Base-by-base conservation (phyloP, 2,888 invertebrate genomes). In the Drosophila meridionalis region DNA sequence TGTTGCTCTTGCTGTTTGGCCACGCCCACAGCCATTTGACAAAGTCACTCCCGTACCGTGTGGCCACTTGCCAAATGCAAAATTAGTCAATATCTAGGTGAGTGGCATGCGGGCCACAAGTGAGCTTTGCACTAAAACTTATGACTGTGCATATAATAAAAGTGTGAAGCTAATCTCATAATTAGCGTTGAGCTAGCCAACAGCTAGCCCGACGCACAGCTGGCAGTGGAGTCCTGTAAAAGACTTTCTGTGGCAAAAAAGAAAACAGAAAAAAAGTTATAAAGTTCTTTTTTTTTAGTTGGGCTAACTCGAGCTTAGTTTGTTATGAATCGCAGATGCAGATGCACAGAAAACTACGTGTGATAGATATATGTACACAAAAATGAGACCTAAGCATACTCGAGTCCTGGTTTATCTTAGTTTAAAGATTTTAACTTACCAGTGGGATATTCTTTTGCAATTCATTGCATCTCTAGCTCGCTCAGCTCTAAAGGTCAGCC, bases 61-160 rank as follows among this genome's bases (percentile, higher is more conserved):
- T 68, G 71, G 61, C 45, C 63, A 60, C 56, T 57, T 68, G 48
- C 36, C 52, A 57, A 52, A 50, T 61, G 55, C 58, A 53, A 73
- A 67, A 63, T 67, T 42, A 61, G 42, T 40, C 50, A 52, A 52
- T 52, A n/a, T 69, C 59, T 61, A 65, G 57, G 57, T 60, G 57
- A 75, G 45, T 55, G 43, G 43, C 58, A 62, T 58, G 57, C 52
- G 42, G 48, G 5, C 28, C 12, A 4, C 28, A 55, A 36, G 36
- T 26, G 34, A 30, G n/a, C 32, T 28, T 7, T 56, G 38, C 9
- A 14, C 9, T 40, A n/a, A 56, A 30, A 40, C 32, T 32, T 50
- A n/a, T n/a, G 28, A 48, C 30, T 32, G 32, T 50, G 32, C 34
- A 8, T 28, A 2, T 3, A 40, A 30, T 30, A 40, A 11, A 30